Base-by-base conservation (phyloP, 2,888 invertebrate species). In the Siphonodentalium dalli region DNA sequence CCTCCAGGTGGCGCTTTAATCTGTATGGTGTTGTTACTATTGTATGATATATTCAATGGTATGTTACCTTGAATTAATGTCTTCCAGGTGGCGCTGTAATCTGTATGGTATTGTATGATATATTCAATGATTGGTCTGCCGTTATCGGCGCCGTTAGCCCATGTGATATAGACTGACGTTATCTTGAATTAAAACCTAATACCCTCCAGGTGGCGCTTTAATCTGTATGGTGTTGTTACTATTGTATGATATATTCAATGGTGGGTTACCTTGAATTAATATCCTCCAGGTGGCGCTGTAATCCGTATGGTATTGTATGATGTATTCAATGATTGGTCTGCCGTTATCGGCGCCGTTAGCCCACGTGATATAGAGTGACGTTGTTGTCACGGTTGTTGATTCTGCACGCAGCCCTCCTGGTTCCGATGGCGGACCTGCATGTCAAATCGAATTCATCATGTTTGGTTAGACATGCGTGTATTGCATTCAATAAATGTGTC, bases 341-440 rank as follows among this genome's bases (percentile, higher is more conserved):
- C 72, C 73, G 31, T 76, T 66, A 15, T 54, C 45, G 1, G 49
- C 50, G 5, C 74, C 73, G 8, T 58, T 58, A 40, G 59, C 61
- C 75, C 74, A 77, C 6, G 61, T 58, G 2, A 78, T 39, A 11
- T 43, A 50, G 13, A 60, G 54, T 5, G 66, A 61, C 8, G 54
- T 56, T 6, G 55, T 34, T 2, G 61, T 61, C 11, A 72, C 66
- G 0, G 59, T 66, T 3, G 53, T 48, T 9, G 54, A 33, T 20
- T 58, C 57, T 0, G 63, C 70, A 39, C 59, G 58, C 15, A 75
- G 63, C 9, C 74, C 75, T 6, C 68, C 67, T 1, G 74, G 72
- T 35, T 65, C 59, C 11, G 71, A 66, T 0, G 77, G 77, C 0
- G 76, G 76, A 18, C 74, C 76, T 76, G 40, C 1, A 48, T 49